Percentiles rank a stretch among this genome's conserved stretches.
Conservation (phyloP, 2,797 vertebrate species). For the Nannoperca obscura region DNA sequence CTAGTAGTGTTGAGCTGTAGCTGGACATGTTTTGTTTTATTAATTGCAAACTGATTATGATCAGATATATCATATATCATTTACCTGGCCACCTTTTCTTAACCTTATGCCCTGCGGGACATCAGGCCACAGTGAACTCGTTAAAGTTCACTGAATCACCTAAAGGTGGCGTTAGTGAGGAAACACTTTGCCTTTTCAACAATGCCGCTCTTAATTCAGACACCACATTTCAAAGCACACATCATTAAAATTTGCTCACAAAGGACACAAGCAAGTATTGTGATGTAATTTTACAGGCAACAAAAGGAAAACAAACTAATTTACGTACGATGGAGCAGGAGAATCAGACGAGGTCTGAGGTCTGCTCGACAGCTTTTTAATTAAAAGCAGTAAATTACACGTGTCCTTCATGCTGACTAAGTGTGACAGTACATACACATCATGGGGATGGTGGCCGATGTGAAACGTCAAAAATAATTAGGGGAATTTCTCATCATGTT, state of each 20-base stretch:
- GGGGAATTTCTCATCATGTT: not conserved
- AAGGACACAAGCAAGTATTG: not conserved
- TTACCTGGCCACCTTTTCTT: not conserved
- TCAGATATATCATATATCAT: not conserved
- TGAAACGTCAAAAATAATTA: slow-evolving; percentile 37
- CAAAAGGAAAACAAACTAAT: slow-evolving; percentile 3
- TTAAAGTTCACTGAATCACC: not conserved
- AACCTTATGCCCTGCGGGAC: not conserved
- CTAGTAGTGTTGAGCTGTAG: not conserved
- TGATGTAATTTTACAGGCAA: not conserved
- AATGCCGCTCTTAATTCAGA: not conserved
- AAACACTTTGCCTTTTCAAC: slow-evolving; percentile 1
- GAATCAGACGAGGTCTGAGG: not conserved
- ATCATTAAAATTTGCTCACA: not conserved
- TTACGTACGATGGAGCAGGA: not conserved
- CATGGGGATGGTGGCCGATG: not conserved
- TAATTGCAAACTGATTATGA: not conserved
- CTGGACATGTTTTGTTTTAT: not conserved
- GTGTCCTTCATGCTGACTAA: slow-evolving; percentile 10
- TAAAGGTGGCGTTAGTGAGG: not conserved
- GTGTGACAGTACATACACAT: not conserved
- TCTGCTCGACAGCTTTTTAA: not conserved
- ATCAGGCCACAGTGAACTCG: not conserved
- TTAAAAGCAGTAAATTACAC: not conserved
- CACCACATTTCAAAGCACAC: slow-evolving; percentile 3